phyloP scores from a whole-genome alignment of 2,888 invertebrate genomes.

The Acleris emargana region DNA sequence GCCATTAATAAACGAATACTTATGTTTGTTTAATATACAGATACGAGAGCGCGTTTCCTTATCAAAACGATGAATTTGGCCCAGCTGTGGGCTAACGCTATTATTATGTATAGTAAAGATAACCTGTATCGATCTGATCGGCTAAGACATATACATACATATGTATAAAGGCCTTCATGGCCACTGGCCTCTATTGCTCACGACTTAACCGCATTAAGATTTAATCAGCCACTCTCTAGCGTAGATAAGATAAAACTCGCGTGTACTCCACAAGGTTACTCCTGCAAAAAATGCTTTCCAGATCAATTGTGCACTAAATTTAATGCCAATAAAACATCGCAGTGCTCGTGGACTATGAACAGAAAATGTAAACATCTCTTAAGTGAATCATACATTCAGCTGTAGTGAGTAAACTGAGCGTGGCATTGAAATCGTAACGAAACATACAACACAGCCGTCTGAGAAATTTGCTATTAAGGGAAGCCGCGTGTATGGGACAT shows the following conservation, averaged over 20 bases:
- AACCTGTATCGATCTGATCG: no score
- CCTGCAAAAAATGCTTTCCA: no score
- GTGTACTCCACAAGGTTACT: not conserved
- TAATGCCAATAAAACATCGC: not conserved
- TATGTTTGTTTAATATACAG: no score
- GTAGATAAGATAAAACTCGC: not conserved
- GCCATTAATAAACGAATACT: no score
- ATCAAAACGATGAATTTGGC: no score
- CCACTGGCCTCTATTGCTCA: not conserved
- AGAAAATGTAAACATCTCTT: slow-evolving; percentile 69
- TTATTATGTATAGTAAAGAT: no score
- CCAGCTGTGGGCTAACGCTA: no score
- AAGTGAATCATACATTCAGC: slow-evolving; percentile 68
- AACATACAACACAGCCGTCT: slow-evolving; percentile 14
- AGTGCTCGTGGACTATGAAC: slow-evolving; percentile 45
- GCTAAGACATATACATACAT: no score
- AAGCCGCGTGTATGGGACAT: slow-evolving; percentile 61
- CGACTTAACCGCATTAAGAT: slow-evolving; percentile 1
- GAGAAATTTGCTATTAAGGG: slow-evolving; percentile 12
- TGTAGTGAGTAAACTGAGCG: slow-evolving; percentile 56
- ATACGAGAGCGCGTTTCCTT: no score
- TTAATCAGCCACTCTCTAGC: not conserved
- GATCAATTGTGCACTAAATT: not conserved
- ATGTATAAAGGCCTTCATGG: not conserved
- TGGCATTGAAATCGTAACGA: slow-evolving; percentile 42